These are phyloP conservation scores for cat (Felis catus) DNA, from an alignment of 2,113 vertebrate genomes.

Conservation along the genomic window DNA sequence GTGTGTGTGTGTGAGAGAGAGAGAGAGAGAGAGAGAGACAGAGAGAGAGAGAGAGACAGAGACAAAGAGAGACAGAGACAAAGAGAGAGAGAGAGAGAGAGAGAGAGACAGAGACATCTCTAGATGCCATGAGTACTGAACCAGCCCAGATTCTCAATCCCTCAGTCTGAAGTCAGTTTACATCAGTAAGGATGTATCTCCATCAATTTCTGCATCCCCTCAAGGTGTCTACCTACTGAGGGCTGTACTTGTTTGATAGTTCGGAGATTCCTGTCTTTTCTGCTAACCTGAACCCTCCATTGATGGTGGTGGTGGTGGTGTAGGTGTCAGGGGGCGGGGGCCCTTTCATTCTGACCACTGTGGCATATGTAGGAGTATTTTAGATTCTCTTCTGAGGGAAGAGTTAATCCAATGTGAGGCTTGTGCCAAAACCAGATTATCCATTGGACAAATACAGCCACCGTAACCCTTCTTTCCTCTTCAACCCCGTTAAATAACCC, in stretches of 20 bases:
- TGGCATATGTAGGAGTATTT: neutral
- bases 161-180: neutral
- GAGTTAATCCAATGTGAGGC: neutral
- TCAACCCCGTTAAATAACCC: neutral
- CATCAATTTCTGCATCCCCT: neutral
- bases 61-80: too few species aligned
- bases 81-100: too few species aligned
- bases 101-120: neutral
- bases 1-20: too few species aligned
- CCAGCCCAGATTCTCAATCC: too few species aligned
- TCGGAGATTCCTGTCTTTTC: neutral
- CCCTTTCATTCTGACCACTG: neutral
- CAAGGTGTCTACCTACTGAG: neutral
- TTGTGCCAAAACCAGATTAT: neutral
- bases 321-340: rapidly evolving
- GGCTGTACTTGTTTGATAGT: neutral
- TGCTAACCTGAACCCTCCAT: neutral
- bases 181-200: neutral
- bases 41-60: too few species aligned
- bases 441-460: neutral
- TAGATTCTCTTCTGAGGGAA: neutral
- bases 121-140: neutral
- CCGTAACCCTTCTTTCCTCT: neutral
- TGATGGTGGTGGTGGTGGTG: neutral
- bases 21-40: neutral